Evolutionary conservation across 2,113 vertebrate species (phyloP).

Genomic region (Grus americana): DNA sequence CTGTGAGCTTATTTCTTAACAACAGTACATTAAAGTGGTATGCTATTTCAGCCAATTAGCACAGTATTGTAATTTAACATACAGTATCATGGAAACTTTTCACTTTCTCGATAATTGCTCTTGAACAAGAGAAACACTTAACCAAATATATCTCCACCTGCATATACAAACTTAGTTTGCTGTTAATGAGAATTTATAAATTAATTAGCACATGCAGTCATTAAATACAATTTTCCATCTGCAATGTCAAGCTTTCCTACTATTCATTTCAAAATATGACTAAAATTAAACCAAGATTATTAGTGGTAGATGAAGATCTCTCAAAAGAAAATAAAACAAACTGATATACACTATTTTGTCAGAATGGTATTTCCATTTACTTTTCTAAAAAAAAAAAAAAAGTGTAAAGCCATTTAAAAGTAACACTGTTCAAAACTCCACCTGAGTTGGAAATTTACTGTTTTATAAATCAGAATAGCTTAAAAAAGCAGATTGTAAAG

Average conservation of each 20-base stretch:
- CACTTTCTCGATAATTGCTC: slow-evolving; percentile 23
- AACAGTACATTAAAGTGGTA: not conserved
- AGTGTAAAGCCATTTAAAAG: not conserved
- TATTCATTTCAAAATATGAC: slow-evolving; percentile 26
- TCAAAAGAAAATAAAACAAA: not conserved
- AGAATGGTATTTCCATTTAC: not conserved
- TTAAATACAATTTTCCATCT: slow-evolving; percentile 54
- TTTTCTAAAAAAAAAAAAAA: not conserved
- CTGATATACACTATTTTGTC: not conserved
- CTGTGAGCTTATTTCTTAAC: slow-evolving; percentile 11
- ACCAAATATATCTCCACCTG: slow-evolving; percentile 53
- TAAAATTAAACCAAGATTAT: not conserved
- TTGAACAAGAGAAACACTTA: slow-evolving; percentile 32
- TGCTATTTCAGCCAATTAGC: slow-evolving; percentile 50
- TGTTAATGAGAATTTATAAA: slow-evolving; percentile 68
- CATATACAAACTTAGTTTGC: slow-evolving; percentile 55
- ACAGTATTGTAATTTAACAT: not conserved
- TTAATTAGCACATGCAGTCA: slow-evolving; percentile 60
- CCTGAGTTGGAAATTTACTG: not conserved
- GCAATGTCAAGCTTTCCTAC: not conserved
- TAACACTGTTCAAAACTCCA: not conserved
- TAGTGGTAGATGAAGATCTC: not conserved
- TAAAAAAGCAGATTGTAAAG: not conserved
- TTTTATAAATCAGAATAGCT: not conserved
- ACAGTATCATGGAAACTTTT: not conserved